Evolutionary conservation across 2,113 vertebrate species (phyloP).

Genomic region (Stigmatopora argus): DNA sequence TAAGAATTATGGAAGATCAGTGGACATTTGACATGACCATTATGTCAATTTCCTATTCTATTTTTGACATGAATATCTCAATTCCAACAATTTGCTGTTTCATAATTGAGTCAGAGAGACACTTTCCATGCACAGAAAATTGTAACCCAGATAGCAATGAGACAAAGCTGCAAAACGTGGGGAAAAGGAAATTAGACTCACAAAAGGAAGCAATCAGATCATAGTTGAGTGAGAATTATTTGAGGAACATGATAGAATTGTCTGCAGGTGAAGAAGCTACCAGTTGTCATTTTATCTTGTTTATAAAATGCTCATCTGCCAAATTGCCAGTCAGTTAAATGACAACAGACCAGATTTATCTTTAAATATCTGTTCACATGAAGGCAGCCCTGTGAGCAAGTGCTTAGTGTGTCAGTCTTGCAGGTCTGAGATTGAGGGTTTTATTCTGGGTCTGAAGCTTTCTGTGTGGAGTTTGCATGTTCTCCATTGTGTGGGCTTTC

Average conservation of each 20-base stretch:
- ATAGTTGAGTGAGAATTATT: conserved; percentile 11
- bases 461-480: no score
- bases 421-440: no score
- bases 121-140: conserved; percentile 27
- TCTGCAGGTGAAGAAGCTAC: background rate
- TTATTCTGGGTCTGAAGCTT: no score
- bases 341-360: background rate
- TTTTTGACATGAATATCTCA: conserved; percentile 44
- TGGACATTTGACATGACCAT: conserved; percentile 33
- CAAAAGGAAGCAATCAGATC: conserved; percentile 14
- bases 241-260: conserved; percentile 9
- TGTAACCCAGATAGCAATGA: conserved; percentile 24
- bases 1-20: conserved; percentile 26
- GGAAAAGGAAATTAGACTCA: conserved; percentile 15
- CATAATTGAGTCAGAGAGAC: conserved; percentile 37
- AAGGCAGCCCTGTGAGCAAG: no score
- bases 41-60: conserved; percentile 49
- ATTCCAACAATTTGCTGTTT: conserved; percentile 51
- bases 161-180: conserved; percentile 25
- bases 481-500: no score
- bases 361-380: background rate
- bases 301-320: background rate
- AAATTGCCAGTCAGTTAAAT: background rate
- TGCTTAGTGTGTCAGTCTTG: no score
- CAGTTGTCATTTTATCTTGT: background rate